phyloP scores from a whole-genome alignment of 1,140 invertebrate genomes.

The Macrocentrus cingulum region DNA sequence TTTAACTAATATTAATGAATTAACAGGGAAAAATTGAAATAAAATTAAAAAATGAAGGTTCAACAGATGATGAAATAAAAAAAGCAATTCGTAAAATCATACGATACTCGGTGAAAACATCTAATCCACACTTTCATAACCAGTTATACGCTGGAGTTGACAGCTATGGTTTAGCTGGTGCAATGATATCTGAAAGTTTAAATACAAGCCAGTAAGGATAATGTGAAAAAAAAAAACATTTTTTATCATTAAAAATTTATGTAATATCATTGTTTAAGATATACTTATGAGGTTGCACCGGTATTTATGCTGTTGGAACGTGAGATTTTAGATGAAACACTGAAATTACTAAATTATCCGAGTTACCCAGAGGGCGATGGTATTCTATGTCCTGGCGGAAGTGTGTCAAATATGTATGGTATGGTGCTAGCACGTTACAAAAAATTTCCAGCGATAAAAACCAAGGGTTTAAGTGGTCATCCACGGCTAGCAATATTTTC shows the following conservation, averaged over 20 bases:
- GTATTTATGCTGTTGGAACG: conserved; percentile 73
- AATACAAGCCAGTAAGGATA: conserved; percentile 79
- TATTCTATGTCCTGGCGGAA: conserved; percentile 81
- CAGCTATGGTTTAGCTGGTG: conserved; percentile 71
- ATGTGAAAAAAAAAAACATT: no score
- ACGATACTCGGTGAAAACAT: conserved; percentile 73
- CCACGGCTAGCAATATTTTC: conserved; percentile 69
- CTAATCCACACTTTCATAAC: conserved; percentile 73
- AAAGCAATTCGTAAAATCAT: conserved; percentile 62
- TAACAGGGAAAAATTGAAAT: conserved; percentile 59
- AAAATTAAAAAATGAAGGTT: conserved; percentile 54
- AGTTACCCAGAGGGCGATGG: conserved; percentile 64
- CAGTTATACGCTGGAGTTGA: conserved; percentile 76
- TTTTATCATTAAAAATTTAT: no score
- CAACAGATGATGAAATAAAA: conserved; percentile 59
- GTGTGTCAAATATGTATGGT: conserved; percentile 85
- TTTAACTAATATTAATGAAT: no score
- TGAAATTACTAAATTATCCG: conserved; percentile 69
- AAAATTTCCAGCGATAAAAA: conserved; percentile 74
- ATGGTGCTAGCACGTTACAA: conserved; percentile 77
- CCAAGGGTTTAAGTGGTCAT: conserved; percentile 64
- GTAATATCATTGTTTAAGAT: conserved; percentile 53
- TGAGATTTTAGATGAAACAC: conserved; percentile 64
- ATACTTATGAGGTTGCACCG: conserved; percentile 79
- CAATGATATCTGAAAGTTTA: conserved; percentile 73